Percentiles rank a stretch among this genome's conserved stretches.
Conservation (phyloP, 2,888 invertebrate genomes). For the Melanostoma mellinum region DNA sequence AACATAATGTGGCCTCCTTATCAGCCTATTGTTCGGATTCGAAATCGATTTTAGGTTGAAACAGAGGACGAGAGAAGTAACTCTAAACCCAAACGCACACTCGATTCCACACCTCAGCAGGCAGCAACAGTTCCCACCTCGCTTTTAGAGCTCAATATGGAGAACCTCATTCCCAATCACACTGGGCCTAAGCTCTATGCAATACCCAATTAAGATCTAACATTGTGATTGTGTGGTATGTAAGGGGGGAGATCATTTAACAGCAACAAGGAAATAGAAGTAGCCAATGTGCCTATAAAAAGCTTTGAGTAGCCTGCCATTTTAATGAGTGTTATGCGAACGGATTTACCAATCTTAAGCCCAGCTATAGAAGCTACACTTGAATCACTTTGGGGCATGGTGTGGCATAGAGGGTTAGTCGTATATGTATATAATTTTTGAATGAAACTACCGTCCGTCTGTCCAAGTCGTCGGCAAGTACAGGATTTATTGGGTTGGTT, state of each 20-base stretch:
- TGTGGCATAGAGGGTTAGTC: neutral
- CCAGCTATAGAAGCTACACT: neutral
- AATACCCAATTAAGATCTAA: slow-evolving; percentile 69
- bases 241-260: slow-evolving; percentile 66
- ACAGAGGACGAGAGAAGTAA: slow-evolving; percentile 8
- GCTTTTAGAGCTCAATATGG: neutral
- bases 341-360: slow-evolving; percentile 42
- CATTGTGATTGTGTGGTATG: slow-evolving; percentile 58
- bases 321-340: slow-evolving; percentile 43
- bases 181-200: slow-evolving; percentile 25
- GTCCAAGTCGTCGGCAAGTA: neutral
- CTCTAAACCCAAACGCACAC: slow-evolving; percentile 18
- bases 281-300: slow-evolving; percentile 40
- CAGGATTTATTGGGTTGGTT: slow-evolving; percentile 41
- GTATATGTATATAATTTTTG: slow-evolving; percentile 43
- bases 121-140: slow-evolving; percentile 45
- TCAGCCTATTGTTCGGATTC: slow-evolving; percentile 17
- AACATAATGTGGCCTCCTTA: slow-evolving; percentile 23
- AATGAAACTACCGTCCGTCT: slow-evolving; percentile 44
- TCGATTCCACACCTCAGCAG: neutral
- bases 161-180: neutral
- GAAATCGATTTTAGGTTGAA: slow-evolving; percentile 36
- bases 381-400: neutral
- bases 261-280: slow-evolving; percentile 67
- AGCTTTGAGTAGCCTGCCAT: slow-evolving; percentile 42